Percentiles rank a stretch among this genome's conserved stretches.
These are phyloP conservation scores for Geococcyx californianus DNA, from an alignment of 2,113 vertebrate genomes.

Conservation along the genomic window DNA sequence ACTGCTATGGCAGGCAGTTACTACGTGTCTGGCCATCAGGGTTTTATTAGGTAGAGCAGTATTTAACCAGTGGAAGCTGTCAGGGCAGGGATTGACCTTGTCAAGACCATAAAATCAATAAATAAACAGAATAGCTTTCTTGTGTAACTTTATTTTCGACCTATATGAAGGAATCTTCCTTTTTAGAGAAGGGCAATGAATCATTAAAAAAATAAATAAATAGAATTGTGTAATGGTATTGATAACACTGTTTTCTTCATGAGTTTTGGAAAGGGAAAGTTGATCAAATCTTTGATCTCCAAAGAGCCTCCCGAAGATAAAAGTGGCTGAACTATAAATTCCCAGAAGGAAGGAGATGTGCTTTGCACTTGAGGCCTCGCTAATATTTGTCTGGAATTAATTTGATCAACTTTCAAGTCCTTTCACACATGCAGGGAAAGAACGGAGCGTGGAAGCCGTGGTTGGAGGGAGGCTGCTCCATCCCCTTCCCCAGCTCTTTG, in stretches of 20 bases:
- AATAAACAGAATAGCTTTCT: neutral
- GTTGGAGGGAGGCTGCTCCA: neutral
- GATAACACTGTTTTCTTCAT: neutral
- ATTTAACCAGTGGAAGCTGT: neutral
- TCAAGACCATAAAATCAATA: neutral
- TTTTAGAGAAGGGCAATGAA: neutral
- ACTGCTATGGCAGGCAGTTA: neutral
- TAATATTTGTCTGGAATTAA: constrained; percentile 54
- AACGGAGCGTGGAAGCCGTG: neutral
- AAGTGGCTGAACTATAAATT: constrained; percentile 49
- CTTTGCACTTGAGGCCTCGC: constrained; percentile 25
- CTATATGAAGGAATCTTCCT: neutral
- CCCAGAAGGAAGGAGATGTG: constrained; percentile 42
- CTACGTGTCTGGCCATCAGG: rapidly evolving
- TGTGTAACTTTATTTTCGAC: neutral
- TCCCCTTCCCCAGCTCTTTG: neutral
- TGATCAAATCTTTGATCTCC: constrained; percentile 43
- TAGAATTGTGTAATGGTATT: neutral
- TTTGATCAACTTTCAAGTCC: constrained; percentile 46
- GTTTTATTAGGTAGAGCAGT: neutral
- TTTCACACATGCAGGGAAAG: neutral
- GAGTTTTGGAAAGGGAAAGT: neutral
- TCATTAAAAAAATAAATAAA: neutral
- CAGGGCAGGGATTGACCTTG: neutral
- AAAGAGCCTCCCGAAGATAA: constrained; percentile 26